Evolutionary conservation across 2,888 invertebrate genomes (phyloP).

Genomic region (Himalopsyche kuldschensis): DNA sequence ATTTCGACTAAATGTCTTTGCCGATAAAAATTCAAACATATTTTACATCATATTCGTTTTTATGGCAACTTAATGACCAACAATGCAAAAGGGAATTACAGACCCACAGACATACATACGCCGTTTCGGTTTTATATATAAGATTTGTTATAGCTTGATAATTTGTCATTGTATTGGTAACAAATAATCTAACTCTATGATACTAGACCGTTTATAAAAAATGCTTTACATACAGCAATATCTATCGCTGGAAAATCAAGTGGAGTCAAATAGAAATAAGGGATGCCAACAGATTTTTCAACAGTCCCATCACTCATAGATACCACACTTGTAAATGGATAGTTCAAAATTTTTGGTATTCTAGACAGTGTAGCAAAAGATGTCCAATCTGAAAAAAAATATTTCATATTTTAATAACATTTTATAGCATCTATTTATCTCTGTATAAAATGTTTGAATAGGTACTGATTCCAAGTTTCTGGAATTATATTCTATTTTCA

Average conservation of each 20-base stretch:
- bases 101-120: no score
- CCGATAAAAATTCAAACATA: no score
- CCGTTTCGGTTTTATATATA: no score
- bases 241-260: conserved; percentile 71
- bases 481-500: no score
- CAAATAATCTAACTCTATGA: no score
- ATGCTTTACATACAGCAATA: conserved; percentile 58
- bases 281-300: conserved; percentile 69
- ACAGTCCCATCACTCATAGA: conserved; percentile 72
- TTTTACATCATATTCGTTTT: no score
- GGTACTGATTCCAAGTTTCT: not conserved
- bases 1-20: no score
- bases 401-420: no score
- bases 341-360: conserved; percentile 61
- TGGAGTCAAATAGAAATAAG: conserved; percentile 74
- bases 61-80: no score
- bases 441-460: not conserved
- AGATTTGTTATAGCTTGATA: no score
- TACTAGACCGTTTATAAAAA: not conserved
- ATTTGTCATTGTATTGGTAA: no score
- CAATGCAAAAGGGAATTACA: no score
- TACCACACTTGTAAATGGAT: conserved; percentile 70
- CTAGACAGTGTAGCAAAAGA: conserved; percentile 71
- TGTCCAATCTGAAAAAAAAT: conserved; percentile 65
- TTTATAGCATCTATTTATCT: not conserved